Percentiles rank a stretch among this genome's conserved stretches.
Conservation (phyloP, 2,888 invertebrate genomes). For the Drosophila prolongata region DNA sequence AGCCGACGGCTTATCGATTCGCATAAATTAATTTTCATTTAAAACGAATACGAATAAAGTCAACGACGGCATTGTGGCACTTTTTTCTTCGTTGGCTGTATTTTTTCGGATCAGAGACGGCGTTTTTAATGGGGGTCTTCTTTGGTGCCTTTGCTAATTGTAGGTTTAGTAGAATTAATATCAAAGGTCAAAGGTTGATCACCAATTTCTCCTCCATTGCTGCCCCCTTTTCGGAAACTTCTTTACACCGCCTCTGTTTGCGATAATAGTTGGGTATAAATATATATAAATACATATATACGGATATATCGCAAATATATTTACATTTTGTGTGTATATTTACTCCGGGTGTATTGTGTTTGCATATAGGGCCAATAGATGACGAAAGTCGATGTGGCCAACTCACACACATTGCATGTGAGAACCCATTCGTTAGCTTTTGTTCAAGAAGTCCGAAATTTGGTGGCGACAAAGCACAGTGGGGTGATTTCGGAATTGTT, state of each 20-base stretch:
- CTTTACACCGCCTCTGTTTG: background rate
- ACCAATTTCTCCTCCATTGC: no score
- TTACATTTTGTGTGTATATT: constrained; percentile 14
- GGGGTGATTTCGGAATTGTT: background rate
- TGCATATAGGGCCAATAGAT: constrained; percentile 67
- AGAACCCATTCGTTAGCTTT: constrained; percentile 69
- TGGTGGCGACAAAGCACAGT: constrained; percentile 41
- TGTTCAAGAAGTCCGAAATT: constrained; percentile 67
- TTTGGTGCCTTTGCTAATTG: no score
- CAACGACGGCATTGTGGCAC: constrained; percentile 46
- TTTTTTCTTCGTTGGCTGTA: constrained; percentile 17
- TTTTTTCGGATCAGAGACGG: constrained; percentile 1
- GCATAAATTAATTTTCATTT: constrained; percentile 79
- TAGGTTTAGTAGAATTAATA: background rate
- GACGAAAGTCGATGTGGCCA: constrained; percentile 57
- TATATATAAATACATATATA: constrained; percentile 9
- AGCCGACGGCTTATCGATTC: constrained; percentile 68
- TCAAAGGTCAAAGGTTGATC: background rate
- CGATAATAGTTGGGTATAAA: constrained; percentile 30
- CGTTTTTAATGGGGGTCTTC: background rate
- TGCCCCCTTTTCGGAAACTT: background rate
- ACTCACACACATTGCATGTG: constrained; percentile 68
- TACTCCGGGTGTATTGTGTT: constrained; percentile 23
- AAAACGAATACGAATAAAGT: constrained; percentile 76
- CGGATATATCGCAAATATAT: constrained; percentile 26